Evolutionary conservation across 2,888 invertebrate species (phyloP), one percentile per base, ranked within the genome.

Genomic region (Rhagonycha lutea): DNA sequence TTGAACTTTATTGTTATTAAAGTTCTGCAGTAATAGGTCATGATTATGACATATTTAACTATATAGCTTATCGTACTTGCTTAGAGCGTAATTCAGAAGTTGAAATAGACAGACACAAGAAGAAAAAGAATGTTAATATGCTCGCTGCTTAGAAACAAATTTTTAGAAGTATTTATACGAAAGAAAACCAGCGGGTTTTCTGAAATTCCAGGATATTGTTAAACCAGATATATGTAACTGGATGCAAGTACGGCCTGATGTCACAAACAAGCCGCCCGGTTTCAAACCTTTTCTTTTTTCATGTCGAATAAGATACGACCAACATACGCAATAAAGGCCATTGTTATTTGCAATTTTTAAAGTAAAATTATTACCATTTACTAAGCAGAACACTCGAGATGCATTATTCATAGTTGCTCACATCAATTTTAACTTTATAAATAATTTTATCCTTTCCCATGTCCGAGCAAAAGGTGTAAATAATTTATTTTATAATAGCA

Each of bases 281-380:
- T 47, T 8, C 9, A n/a, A 47, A 47, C n/a, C 47, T 47, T 47
- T 47, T 47, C 47, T 47, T 47, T 47, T 47, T 47, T 47, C 47
- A 47, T 47, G 47, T 47, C 47, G 63, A 24, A 62, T 73, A 61
- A 78, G 65, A 78, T 76, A 75, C 73, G 65, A 29, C 26, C 70
- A 26, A 23, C 26, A 7, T 65, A 65, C 63, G 63, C 63, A 65
- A 65, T 65, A 65, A 65, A 24, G 63, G 63, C 73, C 71, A 76
- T 78, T 76, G 75, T 78, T 68, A 62, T 61, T 63, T 69, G 71
- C 76, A 70, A 77, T 78, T 79, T 79, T 79, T 78, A 78, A 78
- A 76, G 69, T 71, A 71, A 79, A 79, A 79, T 79, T 80, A 80
- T 80, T 78, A 75, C 79, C 80, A 78, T 78, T 80, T 77, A 18